Percentiles rank a stretch among this genome's conserved stretches.
Evolutionary conservation across 2,113 vertebrate species (phyloP).

Genomic region (Xenus cinereus): DNA sequence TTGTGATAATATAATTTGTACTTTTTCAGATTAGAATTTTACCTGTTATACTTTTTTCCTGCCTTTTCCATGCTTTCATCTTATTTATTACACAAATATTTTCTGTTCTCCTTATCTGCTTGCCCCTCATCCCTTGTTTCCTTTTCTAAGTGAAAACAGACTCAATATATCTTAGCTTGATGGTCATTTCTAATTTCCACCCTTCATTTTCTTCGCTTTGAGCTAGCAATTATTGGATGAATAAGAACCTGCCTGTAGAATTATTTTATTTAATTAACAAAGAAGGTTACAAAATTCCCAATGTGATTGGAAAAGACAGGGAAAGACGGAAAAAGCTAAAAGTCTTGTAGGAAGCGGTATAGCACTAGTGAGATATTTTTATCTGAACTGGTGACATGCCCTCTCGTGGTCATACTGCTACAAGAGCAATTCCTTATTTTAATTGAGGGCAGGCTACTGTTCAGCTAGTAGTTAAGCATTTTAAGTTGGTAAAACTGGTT

Average conservation of each 20-base stretch:
- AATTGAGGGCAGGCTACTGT: not conserved
- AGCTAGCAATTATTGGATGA: not conserved
- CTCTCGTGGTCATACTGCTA: not conserved
- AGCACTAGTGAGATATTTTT: rapidly evolving
- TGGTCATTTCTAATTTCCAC: not conserved
- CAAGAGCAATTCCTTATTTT: not conserved
- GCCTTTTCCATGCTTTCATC: not conserved
- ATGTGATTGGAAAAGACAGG: not conserved
- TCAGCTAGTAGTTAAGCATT: not conserved
- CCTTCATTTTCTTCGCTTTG: not conserved
- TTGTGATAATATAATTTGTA: not conserved
- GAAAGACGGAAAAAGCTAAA: not conserved
- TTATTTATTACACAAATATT: not conserved
- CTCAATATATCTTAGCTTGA: not conserved
- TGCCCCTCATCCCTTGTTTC: not conserved
- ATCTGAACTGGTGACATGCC: not conserved
- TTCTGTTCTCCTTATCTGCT: not conserved
- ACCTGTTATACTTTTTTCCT: not conserved
- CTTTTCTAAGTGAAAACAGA: not conserved
- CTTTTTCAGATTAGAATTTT: not conserved
- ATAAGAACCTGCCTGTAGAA: not conserved
- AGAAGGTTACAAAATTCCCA: not conserved
- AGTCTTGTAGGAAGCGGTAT: rapidly evolving
- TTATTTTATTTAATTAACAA: not conserved
- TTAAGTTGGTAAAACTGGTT: not conserved